Percentiles rank a stretch among this genome's conserved stretches.
Conservation (phyloP, 2,113 vertebrate genomes). For the Xenopus tropicalis region UCB_Xtro_10.0 CM004451.2:996001-996500, state of each 20-base stretch:
- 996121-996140: no score
- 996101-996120: no score
- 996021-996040: no score
- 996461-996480: background rate
- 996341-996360: constrained; percentile 5
- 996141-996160: no score
- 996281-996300: constrained; percentile 28
- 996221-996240: background rate
- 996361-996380: background rate
- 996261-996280: constrained; percentile 20
- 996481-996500: background rate
- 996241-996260: background rate
- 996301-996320: background rate
- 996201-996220: no score
- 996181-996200: no score
- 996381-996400: background rate
- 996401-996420: constrained; percentile 23
- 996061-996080: no score
- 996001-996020: no score
- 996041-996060: no score
- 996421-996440: constrained; percentile 37
- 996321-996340: background rate
- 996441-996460: background rate
- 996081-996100: no score
- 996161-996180: no score